phyloP scores from a whole-genome alignment of 2,888 invertebrate species.

The Anticlea derivata region DNA sequence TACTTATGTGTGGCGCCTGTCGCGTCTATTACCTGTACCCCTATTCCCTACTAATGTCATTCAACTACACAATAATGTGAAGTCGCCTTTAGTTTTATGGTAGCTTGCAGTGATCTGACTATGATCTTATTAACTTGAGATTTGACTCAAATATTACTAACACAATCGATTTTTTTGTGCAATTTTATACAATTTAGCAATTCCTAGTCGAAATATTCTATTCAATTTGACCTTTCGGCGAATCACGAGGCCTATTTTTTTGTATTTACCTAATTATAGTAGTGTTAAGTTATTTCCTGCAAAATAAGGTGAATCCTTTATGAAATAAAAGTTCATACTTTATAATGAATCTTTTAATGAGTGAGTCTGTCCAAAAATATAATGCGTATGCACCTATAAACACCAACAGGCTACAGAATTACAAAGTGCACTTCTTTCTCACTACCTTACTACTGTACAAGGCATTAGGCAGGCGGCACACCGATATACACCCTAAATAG shows the following conservation, averaged over 20 bases:
- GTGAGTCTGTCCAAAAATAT: conserved; percentile 80
- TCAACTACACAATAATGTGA: background rate
- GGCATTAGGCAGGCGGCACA: conserved; percentile 30
- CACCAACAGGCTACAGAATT: conserved; percentile 67
- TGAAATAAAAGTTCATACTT: conserved; percentile 53
- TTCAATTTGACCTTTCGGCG: conserved; percentile 5
- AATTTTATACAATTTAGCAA: background rate
- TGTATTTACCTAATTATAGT: conserved; percentile 4
- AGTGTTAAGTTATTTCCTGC: conserved; percentile 8
- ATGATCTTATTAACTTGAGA: background rate
- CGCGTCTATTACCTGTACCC: too few relatives aligned
- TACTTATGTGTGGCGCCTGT: background rate
- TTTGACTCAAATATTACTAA: background rate
- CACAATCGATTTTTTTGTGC: background rate
- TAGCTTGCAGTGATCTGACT: background rate
- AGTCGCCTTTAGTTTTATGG: too few relatives aligned
- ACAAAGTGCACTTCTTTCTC: conserved; percentile 67
- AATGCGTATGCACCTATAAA: conserved; percentile 69
- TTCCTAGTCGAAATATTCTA: conserved; percentile 11
- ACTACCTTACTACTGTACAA: conserved; percentile 51
- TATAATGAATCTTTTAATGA: conserved; percentile 68
- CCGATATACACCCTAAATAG: conserved; percentile 3
- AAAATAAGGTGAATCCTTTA: conserved; percentile 27
- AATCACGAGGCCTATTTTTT: conserved; percentile 7
- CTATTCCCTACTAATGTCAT: background rate